Evolutionary conservation across 2,888 invertebrate genomes (phyloP), one percentile per base, ranked within the genome.

Genomic region (Arge pagana): DNA sequence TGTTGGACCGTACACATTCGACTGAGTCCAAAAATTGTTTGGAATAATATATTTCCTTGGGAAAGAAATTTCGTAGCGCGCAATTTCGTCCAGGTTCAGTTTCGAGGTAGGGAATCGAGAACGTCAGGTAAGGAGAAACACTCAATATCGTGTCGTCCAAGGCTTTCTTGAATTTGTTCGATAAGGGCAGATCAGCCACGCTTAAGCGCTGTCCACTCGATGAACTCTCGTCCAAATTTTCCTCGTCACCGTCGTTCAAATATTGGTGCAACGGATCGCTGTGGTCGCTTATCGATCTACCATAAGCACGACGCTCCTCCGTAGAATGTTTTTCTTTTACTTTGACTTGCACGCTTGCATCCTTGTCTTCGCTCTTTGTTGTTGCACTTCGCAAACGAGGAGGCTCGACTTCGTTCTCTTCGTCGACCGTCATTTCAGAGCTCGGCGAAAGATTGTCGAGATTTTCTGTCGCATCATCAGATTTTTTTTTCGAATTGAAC

Each of bases 81-180:
- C 93, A 93, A 61, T 85, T 85, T 35, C 87, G 82, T 0, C 94
- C 95, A 8, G 80, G 80, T 69, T 93, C 92, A 0, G 93, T 90
- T 78, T 94, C 94, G 57, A 96, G 77, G 78, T 88, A 94, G 0
- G 98, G 97, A 50, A 93, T 82, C 0, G 89, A 85, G 66, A 91
- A 90, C 52, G 86, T 85, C 8, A 96, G 80, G 72, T 88, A 91
- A 0, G 97, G 96, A 0, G 96, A 96, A 56, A 91, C 85, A 0
- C 93, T 92, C 2, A 94, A 75, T 40, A 88, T 80, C 0, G 86
- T 84, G 49, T 87, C 88, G 59, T 86, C 86, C 6, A 92, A 76
- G 0, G 86, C 87, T 78, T 90, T 85, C 68, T 90, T 81, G 68
- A 90, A 90, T 55, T 82, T 82, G 72, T 87, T 88, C 10, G 83